phyloP scores from a whole-genome alignment of 2,797 vertebrate species.

The Amazona ochrocephala region DNA sequence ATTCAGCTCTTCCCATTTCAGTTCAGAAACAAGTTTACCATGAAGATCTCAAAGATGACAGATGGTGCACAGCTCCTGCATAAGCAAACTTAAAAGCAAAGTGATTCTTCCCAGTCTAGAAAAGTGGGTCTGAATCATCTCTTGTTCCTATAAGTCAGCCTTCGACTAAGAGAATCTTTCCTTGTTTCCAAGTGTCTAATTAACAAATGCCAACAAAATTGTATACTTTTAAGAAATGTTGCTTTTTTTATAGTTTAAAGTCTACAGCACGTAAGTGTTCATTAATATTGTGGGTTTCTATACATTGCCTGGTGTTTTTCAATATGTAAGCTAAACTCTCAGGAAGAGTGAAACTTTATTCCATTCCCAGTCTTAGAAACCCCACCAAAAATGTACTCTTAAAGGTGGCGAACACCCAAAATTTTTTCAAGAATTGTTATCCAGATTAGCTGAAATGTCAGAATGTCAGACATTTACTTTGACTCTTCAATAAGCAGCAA shows the following conservation, averaged over 20 bases:
- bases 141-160: neutral
- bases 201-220: neutral
- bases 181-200: neutral
- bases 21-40: neutral
- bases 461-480: neutral
- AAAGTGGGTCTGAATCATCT: constrained; percentile 18
- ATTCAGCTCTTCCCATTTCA: neutral
- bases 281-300: neutral
- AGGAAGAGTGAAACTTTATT: neutral
- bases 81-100: constrained; percentile 18
- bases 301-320: neutral
- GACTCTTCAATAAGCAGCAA: neutral
- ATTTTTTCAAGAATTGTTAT: neutral
- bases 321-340: neutral
- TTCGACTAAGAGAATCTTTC: neutral
- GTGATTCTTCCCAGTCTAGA: neutral
- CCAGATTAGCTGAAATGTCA: neutral
- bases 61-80: neutral
- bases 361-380: neutral
- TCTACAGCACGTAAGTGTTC: neutral
- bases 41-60: neutral
- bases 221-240: neutral
- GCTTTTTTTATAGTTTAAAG: neutral
- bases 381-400: neutral
- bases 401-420: neutral